Evolutionary conservation across 2,113 vertebrate genomes (phyloP).

Genomic region (Orientallactaga bullata): DNA sequence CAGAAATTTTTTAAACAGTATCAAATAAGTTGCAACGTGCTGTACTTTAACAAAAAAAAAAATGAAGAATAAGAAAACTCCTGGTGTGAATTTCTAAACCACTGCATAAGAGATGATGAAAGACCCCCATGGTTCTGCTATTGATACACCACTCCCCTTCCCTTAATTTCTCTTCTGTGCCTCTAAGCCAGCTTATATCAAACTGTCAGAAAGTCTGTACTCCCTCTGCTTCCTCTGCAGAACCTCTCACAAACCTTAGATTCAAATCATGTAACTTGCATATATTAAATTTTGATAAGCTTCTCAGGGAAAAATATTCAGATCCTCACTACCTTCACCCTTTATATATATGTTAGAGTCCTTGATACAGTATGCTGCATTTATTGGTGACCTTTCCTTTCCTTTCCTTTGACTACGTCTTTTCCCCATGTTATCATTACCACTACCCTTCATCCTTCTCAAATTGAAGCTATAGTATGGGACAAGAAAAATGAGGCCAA

Average conservation of each 20-base stretch:
- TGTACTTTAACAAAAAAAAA: neutral
- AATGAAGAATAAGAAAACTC: too few relatives aligned
- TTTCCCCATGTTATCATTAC: too few relatives aligned
- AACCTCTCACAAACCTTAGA: neutral
- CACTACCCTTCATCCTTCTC: neutral
- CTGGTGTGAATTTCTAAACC: neutral
- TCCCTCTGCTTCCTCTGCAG: neutral
- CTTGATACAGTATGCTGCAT: accelerated
- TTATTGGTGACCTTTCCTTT: too few relatives aligned
- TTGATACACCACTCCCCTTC: neutral
- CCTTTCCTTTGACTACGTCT: too few relatives aligned
- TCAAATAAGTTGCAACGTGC: neutral
- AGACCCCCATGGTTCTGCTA: accelerated
- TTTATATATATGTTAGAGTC: neutral
- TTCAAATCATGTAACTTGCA: neutral
- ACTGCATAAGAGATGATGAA: neutral
- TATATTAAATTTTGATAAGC: neutral
- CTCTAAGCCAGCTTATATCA: neutral
- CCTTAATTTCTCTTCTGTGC: neutral
- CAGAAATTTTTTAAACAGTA: neutral
- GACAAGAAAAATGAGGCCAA: neutral
- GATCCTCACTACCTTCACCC: neutral
- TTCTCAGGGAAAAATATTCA: neutral
- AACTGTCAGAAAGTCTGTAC: neutral
- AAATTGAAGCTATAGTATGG: neutral